Base-by-base conservation (phyloP, 92 coral and sea anemone species). In the Epizoanthus illoricatus region DNA sequence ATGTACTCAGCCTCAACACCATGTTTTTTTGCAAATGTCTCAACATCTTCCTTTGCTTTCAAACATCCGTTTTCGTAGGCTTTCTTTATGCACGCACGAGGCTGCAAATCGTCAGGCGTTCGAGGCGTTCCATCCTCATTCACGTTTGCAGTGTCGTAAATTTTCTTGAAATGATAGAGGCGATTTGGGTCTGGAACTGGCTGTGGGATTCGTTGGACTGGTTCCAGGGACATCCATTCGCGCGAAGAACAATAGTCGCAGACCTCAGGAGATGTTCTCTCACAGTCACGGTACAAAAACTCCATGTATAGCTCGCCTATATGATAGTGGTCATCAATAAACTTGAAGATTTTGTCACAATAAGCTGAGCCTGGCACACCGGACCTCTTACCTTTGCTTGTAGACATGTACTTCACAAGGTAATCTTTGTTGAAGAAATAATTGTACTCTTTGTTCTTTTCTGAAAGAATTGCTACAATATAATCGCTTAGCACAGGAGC, bases 341-440 rank as follows among this genome's bases (percentile, higher is more conserved):
- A 87, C 56, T 43, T 73, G 24, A 65, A 67, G 18, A 90, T 63
- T 59, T 87, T 84, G 18, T 84, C 84, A 21, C 66, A 71, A 59
- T 87, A 90, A 40, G 69, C 68, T 24, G 75, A 41, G 23, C 92
- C 90, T 16, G 88, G 90, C 4, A 84, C 84, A 79, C 36, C 18
- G 0, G 71, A 69, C 11, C 11, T 49, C 11, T 5, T 49, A 49
- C 55, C 69, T 81, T 83, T 33, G 67, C 57, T 69, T 16, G 28
- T n/a, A 52, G n/a, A 17, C 41, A 16, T 19, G 41, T 75, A 75
- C 66, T 54, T 17, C 40, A n/a, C 23, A 23, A 75, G 6, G 33
- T 75, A 75, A 28, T 49, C 55, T 49, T 49, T 7, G 11, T 49
- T 49, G 55, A 49, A 49, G 12, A 49, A 49, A 49, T 5, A 49